Evolutionary conservation across 2,113 vertebrate genomes (phyloP).

Genomic region (Melanotaenia duboulayi): DNA sequence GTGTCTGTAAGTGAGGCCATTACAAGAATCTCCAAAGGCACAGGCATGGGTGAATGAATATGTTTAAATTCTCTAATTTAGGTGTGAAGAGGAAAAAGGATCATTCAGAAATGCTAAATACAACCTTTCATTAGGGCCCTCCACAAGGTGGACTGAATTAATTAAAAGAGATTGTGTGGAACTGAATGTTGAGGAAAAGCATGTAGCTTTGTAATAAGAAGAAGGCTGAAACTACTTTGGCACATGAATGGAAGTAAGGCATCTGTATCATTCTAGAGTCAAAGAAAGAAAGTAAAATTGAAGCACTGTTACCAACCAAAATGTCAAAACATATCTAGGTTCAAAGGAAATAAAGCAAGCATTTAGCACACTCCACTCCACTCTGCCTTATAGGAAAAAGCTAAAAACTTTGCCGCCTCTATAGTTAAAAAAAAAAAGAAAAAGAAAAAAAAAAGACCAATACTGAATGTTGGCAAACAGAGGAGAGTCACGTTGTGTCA

Average conservation of each 20-base stretch:
- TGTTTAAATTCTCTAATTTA: conserved; percentile 45
- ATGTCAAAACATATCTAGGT: conserved; percentile 32
- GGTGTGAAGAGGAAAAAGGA: conserved; percentile 27
- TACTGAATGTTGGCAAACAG: conserved; percentile 50
- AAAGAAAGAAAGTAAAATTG: conserved; percentile 55
- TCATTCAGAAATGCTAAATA: conserved; percentile 49
- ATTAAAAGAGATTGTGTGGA: conserved; percentile 49
- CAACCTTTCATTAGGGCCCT: conserved; percentile 30
- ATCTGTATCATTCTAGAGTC: conserved; percentile 78
- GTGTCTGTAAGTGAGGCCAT: conserved; percentile 47
- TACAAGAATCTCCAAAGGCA: conserved; percentile 75
- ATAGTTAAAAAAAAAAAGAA: conserved; percentile 13
- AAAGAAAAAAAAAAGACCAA: background rate
- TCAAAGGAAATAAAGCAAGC: conserved; percentile 40
- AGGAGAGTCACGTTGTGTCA: conserved; percentile 70
- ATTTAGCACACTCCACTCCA: conserved; percentile 41
- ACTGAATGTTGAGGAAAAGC: conserved; percentile 57
- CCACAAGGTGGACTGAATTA: conserved; percentile 9
- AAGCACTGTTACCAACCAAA: conserved; percentile 67
- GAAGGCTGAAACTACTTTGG: conserved; percentile 81
- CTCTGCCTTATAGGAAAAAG: conserved; percentile 31
- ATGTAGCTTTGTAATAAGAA: conserved; percentile 60
- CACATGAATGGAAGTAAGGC: conserved; percentile 85
- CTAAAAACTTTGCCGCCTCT: conserved; percentile 33
- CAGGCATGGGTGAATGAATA: conserved; percentile 63